A percentile compares a stretch with the other conserved stretches of the same genome.
phyloP scores from a whole-genome alignment of 1,140 invertebrate genomes.

The Limonius californicus region DNA sequence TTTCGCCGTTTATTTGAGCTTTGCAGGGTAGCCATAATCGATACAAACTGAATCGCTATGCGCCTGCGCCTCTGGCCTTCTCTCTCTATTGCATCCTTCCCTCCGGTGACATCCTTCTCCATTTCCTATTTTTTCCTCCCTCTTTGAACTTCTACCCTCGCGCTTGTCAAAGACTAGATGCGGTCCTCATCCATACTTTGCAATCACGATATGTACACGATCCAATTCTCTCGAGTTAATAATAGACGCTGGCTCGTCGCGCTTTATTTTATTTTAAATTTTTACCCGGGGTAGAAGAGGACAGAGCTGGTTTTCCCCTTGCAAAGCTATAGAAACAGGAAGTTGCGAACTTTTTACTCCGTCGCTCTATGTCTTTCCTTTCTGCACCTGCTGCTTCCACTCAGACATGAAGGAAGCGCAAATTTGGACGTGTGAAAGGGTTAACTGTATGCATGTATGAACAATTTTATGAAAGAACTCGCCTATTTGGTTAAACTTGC shows the following conservation, averaged over 20 bases:
- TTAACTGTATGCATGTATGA: too few relatives aligned
- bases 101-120: background rate
- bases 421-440: too few relatives aligned
- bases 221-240: conserved; percentile 1
- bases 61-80: background rate
- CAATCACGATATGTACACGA: background rate
- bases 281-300: background rate
- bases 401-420: too few relatives aligned
- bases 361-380: too few relatives aligned
- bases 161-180: conserved; percentile 17
- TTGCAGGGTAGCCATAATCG: conserved; percentile 7
- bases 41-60: background rate
- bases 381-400: too few relatives aligned
- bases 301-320: background rate
- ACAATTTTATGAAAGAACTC: too few relatives aligned
- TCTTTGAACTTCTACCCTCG: conserved; percentile 17
- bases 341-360: too few relatives aligned
- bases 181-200: conserved; percentile 15
- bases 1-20: background rate
- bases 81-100: background rate
- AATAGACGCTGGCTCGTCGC: background rate
- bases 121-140: conserved; percentile 14
- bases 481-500: too few relatives aligned
- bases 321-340: too few relatives aligned
- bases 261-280: background rate